A percentile compares a stretch with the other conserved stretches of the same genome.
These are phyloP conservation scores for Aselliscus stoliczkanus DNA, from an alignment of 2,797 vertebrate species.

Conservation along the genomic window DNA sequence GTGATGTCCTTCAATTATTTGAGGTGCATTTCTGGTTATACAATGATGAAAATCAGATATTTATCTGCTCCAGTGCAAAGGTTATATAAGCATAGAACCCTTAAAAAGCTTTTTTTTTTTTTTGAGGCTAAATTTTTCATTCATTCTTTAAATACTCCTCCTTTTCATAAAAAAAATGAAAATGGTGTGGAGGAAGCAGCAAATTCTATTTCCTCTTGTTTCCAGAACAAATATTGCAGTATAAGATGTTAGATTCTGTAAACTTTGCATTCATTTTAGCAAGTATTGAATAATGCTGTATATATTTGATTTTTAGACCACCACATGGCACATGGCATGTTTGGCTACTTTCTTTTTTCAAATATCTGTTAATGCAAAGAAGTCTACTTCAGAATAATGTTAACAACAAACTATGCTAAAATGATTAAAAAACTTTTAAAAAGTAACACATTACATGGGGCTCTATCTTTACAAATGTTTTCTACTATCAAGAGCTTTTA, in stretches of 20 bases:
- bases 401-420: slow-evolving; percentile 87
- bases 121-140: neutral
- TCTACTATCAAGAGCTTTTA: slow-evolving; percentile 83
- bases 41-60: neutral
- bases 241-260: slow-evolving; percentile 90
- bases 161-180: neutral
- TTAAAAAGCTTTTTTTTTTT: neutral
- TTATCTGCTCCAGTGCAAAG: neutral
- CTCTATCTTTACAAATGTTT: slow-evolving; percentile 82
- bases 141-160: neutral
- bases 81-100: neutral
- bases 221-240: slow-evolving; percentile 84
- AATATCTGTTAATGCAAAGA: slow-evolving; percentile 94
- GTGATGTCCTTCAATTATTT: neutral
- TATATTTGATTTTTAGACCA: slow-evolving; percentile 93
- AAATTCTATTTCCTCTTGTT: neutral
- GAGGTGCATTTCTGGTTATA: neutral
- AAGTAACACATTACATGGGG: slow-evolving; percentile 85
- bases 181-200: neutral
- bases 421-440: slow-evolving; percentile 83
- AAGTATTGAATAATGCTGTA: slow-evolving; percentile 99
- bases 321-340: slow-evolving; percentile 97
- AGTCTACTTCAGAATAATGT: slow-evolving; percentile 93
- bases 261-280: slow-evolving; percentile 95
- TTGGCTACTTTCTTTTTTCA: slow-evolving; percentile 87